A percentile compares a stretch with the other conserved stretches of the same genome.
Evolutionary conservation across 2,797 vertebrate species (phyloP).

Genomic region (Oryzias sinensis): DNA sequence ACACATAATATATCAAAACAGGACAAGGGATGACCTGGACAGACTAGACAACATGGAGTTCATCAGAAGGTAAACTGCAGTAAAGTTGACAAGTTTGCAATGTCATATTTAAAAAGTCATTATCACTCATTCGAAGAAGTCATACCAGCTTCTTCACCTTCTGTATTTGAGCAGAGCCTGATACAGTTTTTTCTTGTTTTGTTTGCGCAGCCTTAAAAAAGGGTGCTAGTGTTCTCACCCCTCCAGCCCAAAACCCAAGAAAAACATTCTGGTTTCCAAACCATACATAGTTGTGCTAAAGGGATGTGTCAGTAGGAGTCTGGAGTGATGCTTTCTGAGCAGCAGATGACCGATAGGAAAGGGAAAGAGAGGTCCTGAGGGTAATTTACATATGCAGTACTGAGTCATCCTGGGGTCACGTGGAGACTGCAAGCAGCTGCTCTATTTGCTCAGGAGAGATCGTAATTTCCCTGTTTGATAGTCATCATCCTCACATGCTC

Average conservation of each 20-base stretch:
- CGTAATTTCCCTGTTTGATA: slow-evolving; percentile 42
- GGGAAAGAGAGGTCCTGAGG: slow-evolving; percentile 64
- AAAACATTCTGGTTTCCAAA: slow-evolving; percentile 72
- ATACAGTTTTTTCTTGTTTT: too few species aligned
- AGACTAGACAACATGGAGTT: too few species aligned
- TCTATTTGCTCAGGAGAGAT: slow-evolving; percentile 21
- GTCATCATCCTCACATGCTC: slow-evolving; percentile 10
- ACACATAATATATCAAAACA: too few species aligned
- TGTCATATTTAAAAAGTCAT: too few species aligned
- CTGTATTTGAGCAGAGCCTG: too few species aligned
- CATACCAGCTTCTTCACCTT: too few species aligned
- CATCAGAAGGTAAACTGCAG: too few species aligned
- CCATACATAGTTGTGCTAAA: slow-evolving; percentile 61
- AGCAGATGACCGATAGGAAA: slow-evolving; percentile 68
- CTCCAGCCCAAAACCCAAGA: slow-evolving; percentile 67
- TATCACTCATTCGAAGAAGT: too few species aligned
- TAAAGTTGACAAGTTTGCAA: too few species aligned
- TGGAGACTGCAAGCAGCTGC: slow-evolving; percentile 37
- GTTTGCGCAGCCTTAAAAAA: not conserved
- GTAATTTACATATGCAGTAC: slow-evolving; percentile 59
- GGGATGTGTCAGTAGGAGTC: slow-evolving; percentile 55
- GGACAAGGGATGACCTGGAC: too few species aligned
- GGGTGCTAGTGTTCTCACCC: slow-evolving; percentile 53
- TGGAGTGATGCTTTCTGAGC: slow-evolving; percentile 70
- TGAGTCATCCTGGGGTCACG: slow-evolving; percentile 54